phyloP scores from a whole-genome alignment of 2,113 vertebrate genomes.

The Emydura subglobosa region DNA sequence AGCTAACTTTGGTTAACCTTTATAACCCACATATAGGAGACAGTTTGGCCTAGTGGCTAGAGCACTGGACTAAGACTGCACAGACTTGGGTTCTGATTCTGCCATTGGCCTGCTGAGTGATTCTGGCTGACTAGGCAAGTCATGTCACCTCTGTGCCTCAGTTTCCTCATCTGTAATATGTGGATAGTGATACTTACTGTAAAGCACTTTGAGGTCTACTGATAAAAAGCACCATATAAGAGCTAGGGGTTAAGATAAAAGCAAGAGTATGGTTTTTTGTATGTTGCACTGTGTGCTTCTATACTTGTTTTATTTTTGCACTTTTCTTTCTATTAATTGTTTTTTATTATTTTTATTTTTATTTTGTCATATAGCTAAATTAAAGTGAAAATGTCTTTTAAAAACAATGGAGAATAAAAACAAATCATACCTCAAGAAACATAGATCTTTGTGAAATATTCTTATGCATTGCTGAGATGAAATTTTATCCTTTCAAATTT shows the following conservation, averaged over 20 bases:
- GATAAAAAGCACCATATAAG: no score
- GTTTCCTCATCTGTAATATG: neutral
- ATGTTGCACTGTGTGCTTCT: neutral
- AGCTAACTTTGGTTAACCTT: neutral
- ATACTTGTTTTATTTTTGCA: neutral
- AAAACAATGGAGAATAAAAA: neutral
- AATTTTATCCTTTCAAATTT: neutral
- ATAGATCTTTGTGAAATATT: neutral
- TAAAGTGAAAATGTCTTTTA: no score
- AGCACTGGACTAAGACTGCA: neutral
- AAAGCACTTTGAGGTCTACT: neutral
- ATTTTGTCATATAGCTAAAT: no score
- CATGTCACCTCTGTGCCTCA: neutral
- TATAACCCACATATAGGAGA: neutral
- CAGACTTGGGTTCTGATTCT: neutral
- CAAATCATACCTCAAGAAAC: neutral
- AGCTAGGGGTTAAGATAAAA: no score
- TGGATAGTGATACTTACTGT: neutral
- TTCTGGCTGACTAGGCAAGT: neutral
- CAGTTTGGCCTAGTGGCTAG: neutral
- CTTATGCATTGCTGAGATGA: neutral
- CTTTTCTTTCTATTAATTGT: neutral
- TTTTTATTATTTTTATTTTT: neutral
- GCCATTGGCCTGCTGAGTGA: neutral
- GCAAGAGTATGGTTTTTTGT: neutral